A percentile compares a stretch with the other conserved stretches of the same genome.
Conservation (phyloP, 2,797 vertebrate species). For the Lacerta bilineata region DNA sequence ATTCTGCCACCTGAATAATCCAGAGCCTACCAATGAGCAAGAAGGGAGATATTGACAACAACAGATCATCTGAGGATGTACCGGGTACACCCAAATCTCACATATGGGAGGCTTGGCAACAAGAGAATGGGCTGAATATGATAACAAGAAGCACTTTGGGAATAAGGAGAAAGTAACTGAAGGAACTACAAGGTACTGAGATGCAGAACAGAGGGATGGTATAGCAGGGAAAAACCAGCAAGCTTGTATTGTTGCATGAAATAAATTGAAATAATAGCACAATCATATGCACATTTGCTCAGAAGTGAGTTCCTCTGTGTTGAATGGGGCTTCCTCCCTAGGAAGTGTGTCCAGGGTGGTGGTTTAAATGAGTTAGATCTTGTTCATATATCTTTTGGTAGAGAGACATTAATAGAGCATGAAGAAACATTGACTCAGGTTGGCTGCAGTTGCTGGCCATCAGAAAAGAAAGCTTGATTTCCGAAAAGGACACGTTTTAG, state of each 20-base stretch:
- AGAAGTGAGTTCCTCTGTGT: background rate
- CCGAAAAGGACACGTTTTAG: background rate
- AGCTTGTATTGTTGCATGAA: constrained; percentile 63
- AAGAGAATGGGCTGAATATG: constrained; percentile 49
- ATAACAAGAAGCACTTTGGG: constrained; percentile 54
- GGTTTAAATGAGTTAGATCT: background rate
- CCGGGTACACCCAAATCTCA: constrained; percentile 57
- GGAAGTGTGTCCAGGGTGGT: background rate
- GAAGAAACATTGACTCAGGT: background rate
- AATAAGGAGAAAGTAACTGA: constrained; percentile 60
- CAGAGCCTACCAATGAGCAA: constrained; percentile 71
- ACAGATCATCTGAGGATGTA: constrained; percentile 63
- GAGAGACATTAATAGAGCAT: background rate
- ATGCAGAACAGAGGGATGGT: constrained; percentile 39
- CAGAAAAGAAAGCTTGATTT: background rate
- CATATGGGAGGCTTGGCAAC: constrained; percentile 37
- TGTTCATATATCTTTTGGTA: background rate
- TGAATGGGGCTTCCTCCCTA: background rate
- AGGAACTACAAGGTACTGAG: constrained; percentile 55
- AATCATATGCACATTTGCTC: background rate
- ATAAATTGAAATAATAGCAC: constrained; percentile 39
- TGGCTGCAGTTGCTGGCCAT: no score
- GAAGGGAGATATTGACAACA: constrained; percentile 58
- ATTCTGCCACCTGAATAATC: constrained; percentile 80
- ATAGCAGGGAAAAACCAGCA: constrained; percentile 59